Evolutionary conservation across 2,797 vertebrate species (phyloP).

Genomic region (Poecile montanus): DNA sequence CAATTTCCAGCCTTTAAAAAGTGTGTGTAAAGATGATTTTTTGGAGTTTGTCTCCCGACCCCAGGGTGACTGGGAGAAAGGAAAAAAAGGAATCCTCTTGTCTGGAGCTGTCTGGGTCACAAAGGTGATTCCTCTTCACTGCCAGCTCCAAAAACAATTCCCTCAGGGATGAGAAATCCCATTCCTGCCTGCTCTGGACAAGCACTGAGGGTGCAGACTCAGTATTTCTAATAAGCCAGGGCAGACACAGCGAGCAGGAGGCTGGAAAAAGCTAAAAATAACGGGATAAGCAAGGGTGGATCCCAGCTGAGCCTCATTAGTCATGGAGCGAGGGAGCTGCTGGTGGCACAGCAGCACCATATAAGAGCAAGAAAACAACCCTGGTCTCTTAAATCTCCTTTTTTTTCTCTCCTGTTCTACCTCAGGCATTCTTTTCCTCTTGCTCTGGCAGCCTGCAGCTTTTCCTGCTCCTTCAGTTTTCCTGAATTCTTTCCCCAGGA

Average conservation of each 20-base stretch:
- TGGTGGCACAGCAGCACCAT: constrained; percentile 48
- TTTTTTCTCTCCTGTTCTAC: not conserved
- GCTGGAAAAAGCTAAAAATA: constrained; percentile 50
- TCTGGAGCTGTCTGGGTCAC: not conserved
- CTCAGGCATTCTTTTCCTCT: not conserved
- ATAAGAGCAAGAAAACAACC: constrained; percentile 43
- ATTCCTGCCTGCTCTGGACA: not conserved
- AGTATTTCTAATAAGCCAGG: not conserved
- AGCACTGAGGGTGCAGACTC: not conserved
- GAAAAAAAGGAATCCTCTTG: not conserved
- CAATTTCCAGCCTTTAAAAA: not conserved
- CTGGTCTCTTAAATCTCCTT: not conserved
- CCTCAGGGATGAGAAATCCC: not conserved
- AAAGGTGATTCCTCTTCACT: not conserved
- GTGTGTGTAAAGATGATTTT: not conserved
- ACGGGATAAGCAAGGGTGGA: constrained; percentile 47
- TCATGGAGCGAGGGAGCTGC: constrained; percentile 32
- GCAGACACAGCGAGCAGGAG: not conserved
- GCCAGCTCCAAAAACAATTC: not conserved
- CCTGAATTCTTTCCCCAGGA: not conserved
- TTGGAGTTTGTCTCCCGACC: not conserved
- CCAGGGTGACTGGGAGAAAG: not conserved
- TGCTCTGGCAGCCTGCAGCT: not conserved
- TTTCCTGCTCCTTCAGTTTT: not conserved
- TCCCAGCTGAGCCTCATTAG: constrained; percentile 30